These are phyloP conservation scores for Gortyna flavago DNA, from an alignment of 2,888 invertebrate species.

Conservation along the genomic window DNA sequence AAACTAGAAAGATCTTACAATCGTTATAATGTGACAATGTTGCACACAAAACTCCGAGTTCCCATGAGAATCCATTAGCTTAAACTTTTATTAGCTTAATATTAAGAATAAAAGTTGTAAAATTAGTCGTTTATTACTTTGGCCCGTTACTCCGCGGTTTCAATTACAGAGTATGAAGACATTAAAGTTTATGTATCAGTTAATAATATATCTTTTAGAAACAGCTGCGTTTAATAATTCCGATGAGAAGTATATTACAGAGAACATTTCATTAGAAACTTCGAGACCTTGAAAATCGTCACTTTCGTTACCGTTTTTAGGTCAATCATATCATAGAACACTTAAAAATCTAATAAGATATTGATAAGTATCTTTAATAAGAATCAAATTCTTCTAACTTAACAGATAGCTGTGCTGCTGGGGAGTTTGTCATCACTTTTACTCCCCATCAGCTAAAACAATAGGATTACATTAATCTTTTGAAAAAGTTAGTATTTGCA, in stretches of 20 bases:
- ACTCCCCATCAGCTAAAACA: not conserved
- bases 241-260: not conserved
- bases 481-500: no score
- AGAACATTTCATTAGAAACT: conserved; percentile 36
- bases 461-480: not conserved
- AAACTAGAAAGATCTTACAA: not conserved
- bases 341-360: not conserved
- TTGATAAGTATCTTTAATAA: not conserved
- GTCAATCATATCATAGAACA: not conserved
- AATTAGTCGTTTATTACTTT: not conserved
- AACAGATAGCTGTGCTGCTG: not conserved
- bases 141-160: conserved; percentile 4
- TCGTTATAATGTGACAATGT: not conserved
- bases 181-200: conserved; percentile 35
- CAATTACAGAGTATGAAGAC: conserved; percentile 35
- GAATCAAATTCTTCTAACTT: not conserved
- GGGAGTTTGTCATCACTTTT: not conserved
- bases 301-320: conserved; percentile 9
- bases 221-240: conserved; percentile 11
- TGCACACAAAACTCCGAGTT: not conserved
- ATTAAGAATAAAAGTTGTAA: conserved; percentile 8
- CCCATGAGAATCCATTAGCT: not conserved
- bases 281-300: conserved; percentile 1
- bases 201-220: conserved; percentile 38
- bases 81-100: not conserved